Base-by-base conservation (phyloP, 2,797 vertebrate genomes). In the Brachymystax lenok region DNA sequence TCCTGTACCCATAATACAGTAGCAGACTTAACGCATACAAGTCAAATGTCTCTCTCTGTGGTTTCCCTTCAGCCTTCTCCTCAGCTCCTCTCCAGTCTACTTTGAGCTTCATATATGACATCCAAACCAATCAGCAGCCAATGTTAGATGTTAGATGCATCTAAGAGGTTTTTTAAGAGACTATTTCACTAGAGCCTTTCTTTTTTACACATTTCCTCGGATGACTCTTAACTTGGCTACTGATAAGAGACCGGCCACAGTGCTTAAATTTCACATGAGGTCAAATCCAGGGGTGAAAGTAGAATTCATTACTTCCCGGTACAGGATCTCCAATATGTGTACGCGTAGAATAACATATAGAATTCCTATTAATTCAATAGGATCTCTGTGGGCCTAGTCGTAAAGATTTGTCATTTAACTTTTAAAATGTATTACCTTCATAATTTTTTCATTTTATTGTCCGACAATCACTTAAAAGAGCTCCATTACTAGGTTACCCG, bases 171-270 rank as follows among this genome's bases (percentile, higher is more conserved):
- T 69, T 77, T 67, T 52, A 56, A 66, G 56, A 52, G 76, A 51
- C 71, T 64, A 33, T 73, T 80, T 73, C 73, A 76, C 71, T 63
- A 30, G 74, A 69, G 54, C 61, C 64, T 46, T 46, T 12, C 1
- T 46, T 30, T 74, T 81, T 69, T 81, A 73, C 70, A 61, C 71
- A 69, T 72, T 67, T 66, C 72, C 76, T 71, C 27, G 30, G 64
- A 12, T 78, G 40, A 74, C 52, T 19, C 54, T 69, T 51, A 59
- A 21, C 2, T 19, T 59, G 17, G 6, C 19, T 19, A 19, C 17
- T 78, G 80, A 78, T 54, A 69, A 75, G 73, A 77, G 67, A 28
- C 69, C 4, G 17, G 61, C 50, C 52, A 74, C 73, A 75, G 61
- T 52, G 69, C 75, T 68, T 77, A 7, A 81, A 67, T 64, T 71